Percentiles rank a stretch among this genome's conserved stretches.
These are phyloP conservation scores for Tineola bisselliella DNA, from an alignment of 2,888 invertebrate genomes.

Conservation along the genomic window DNA sequence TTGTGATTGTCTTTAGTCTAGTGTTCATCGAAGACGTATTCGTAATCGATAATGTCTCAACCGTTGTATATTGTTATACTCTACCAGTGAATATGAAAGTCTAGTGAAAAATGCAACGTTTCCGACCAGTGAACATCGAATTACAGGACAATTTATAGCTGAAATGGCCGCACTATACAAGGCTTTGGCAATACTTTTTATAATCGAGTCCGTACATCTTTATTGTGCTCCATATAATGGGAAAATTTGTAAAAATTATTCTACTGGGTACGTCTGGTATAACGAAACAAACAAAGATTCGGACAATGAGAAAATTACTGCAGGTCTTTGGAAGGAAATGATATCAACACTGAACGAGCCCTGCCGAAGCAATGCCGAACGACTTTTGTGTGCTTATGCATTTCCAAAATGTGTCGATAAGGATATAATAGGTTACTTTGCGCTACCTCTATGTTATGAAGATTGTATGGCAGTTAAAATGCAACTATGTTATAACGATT, in stretches of 20 bases:
- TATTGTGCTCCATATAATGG: slow-evolving; percentile 91
- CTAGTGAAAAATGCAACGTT: slow-evolving; percentile 49
- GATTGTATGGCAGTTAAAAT: slow-evolving; percentile 92
- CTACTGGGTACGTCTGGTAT: slow-evolving; percentile 80
- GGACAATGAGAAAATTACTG: slow-evolving; percentile 86
- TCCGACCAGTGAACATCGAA: slow-evolving; percentile 35
- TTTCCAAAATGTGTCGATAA: slow-evolving; percentile 86
- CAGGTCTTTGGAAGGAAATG: slow-evolving; percentile 87
- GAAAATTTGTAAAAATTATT: slow-evolving; percentile 78
- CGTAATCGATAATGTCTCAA: slow-evolving; percentile 57
- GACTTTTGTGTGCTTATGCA: slow-evolving; percentile 89
- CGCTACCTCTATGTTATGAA: slow-evolving; percentile 88
- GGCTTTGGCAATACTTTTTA: slow-evolving; percentile 44
- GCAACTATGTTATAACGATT: slow-evolving; percentile 92
- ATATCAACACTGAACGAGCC: slow-evolving; percentile 81
- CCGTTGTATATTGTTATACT: slow-evolving; percentile 35
- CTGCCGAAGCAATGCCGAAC: slow-evolving; percentile 89
- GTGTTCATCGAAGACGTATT: neutral
- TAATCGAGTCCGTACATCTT: slow-evolving; percentile 64
- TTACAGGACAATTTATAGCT: slow-evolving; percentile 16
- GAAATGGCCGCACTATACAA: slow-evolving; percentile 43
- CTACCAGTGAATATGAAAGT: neutral
- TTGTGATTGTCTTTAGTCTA: neutral
- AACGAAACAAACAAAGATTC: slow-evolving; percentile 78
- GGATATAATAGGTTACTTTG: slow-evolving; percentile 70